Percentiles rank a stretch among this genome's conserved stretches.
Evolutionary conservation across 2,888 invertebrate species (phyloP).

Genomic region (Lamellibrachia columna): DNA sequence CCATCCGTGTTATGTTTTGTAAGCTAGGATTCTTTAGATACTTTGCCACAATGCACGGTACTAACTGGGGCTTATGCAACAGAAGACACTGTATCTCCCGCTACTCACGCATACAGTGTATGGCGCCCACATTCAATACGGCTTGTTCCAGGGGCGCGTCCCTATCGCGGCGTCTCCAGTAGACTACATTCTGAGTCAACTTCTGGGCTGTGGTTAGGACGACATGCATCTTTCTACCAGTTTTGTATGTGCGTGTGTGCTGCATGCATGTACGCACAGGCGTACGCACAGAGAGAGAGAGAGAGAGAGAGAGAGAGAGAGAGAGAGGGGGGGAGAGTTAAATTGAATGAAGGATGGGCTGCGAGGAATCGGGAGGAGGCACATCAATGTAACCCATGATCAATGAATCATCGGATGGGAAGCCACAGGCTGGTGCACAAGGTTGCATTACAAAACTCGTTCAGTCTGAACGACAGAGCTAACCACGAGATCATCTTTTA

Average conservation of each 20-base stretch:
- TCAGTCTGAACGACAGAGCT: not conserved
- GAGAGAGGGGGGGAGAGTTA: too few species aligned
- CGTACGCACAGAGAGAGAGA: too few species aligned
- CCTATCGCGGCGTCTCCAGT: not conserved
- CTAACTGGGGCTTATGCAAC: not conserved
- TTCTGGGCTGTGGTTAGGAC: too few species aligned
- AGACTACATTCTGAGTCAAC: not conserved
- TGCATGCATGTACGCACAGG: too few species aligned
- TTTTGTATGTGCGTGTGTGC: too few species aligned
- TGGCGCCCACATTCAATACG: not conserved
- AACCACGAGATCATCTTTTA: too few species aligned
- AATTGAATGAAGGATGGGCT: too few species aligned
- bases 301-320: too few species aligned
- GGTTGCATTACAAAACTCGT: not conserved
- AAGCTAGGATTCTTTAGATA: not conserved
- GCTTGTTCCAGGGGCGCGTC: not conserved
- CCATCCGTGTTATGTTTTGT: not conserved
- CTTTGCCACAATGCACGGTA: not conserved
- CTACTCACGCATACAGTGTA: not conserved
- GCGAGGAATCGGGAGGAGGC: not conserved
- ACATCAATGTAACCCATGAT: not conserved
- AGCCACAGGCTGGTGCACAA: not conserved
- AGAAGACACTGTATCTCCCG: not conserved
- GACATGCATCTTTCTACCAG: too few species aligned
- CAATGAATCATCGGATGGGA: not conserved